Evolutionary conservation across 2,888 invertebrate genomes (phyloP), one percentile per base, ranked within the genome.

Genomic region (Adelphocoris suturalis): DNA sequence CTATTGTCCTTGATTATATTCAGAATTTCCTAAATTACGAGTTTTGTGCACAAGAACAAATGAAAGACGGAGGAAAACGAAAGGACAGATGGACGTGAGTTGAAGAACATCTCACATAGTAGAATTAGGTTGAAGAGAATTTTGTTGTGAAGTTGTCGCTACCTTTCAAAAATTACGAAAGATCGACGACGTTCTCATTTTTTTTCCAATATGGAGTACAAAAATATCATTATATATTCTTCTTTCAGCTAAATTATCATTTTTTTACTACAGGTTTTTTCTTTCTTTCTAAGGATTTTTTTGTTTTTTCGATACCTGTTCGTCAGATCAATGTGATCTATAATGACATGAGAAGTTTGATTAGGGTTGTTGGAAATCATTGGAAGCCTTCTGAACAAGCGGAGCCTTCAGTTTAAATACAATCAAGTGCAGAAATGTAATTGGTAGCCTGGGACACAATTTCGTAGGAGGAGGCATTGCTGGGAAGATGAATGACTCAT

Each of bases 151-250:
- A 68, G 68, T 68, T 68, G 68, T 68, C 68, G 68, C 27, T 68
- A 68, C 68, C 68, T 68, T 68, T 68, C 68, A 68, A 68, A 68
- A 68, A 68, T 47, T 78, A 47, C 28, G 37, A 47, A 78, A 78
- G 78, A 46, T 78, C 78, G 78, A 78, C 78, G 78, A 37, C 68
- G 68, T 19, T 57, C 57, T 57, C 57, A 57, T 57, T 81, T 94
- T 94, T 93, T 57, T 94, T 94, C 94, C 94, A 94, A 94, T 94
- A 93, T 94, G 94, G 94, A 94, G 94, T 94, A 94, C 94, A 93
- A 93, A 94, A 94, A 93, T 94, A 93, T 93, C 93, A 92, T 92
- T 91, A 61, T 61, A 61, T 61, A 61, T 46, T 52, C 14, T 9
- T 28, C 47, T 75, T 86, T 86, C 86, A 75, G 76, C 86, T 86